Base-by-base conservation (phyloP, 2,113 vertebrate species). In the Hoplias malabaricus region DNA sequence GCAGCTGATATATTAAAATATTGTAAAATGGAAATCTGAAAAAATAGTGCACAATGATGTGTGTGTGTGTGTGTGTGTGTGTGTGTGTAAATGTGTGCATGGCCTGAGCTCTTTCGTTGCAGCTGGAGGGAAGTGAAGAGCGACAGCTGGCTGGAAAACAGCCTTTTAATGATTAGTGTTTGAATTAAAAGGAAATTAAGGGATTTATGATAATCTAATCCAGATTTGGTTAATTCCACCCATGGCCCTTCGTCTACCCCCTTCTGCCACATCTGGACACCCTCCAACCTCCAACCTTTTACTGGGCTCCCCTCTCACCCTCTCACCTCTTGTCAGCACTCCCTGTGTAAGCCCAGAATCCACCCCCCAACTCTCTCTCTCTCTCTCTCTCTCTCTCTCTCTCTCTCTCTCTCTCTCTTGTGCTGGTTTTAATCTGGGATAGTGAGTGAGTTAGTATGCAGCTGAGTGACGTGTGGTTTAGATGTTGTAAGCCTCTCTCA, bases 111-210 rank as follows among this genome's bases (percentile, higher is more conserved):
- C 61, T 78, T 79, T 42, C 74, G 57, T 65, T 82, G 72, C 77
- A 84, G 77, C 75, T 85, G 82, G 69, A 75, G 53, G 80, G 69
- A 72, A 48, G 50, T 42, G 78, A 82, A 75, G 65, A 75, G 78
- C 54, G 61, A 76, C 78, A 86, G 78, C 85, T 84, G 79, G 82
- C 77, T 79, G 70, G 71, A 82, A 74, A 78, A 77, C 50, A 82
- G 69, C 40, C 67, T 75, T 53, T 80, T 69, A 82, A 80, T 78
- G 79, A 80, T 85, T 84, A 79, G 75, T 78, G 77, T 84, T 80
- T 80, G 76, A 84, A 86, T 84, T 84, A 86, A 85, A 83, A 79
- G 75, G 73, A 87, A 86, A 87, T 86, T 80, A 86, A 80, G 61
- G 82, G 86, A 82, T 87, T 84, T 84, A 54, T 71, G 62, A 81